These are phyloP conservation scores for Vulpes lagopus DNA, from an alignment of 2,113 vertebrate species.

Conservation along the genomic window DNA sequence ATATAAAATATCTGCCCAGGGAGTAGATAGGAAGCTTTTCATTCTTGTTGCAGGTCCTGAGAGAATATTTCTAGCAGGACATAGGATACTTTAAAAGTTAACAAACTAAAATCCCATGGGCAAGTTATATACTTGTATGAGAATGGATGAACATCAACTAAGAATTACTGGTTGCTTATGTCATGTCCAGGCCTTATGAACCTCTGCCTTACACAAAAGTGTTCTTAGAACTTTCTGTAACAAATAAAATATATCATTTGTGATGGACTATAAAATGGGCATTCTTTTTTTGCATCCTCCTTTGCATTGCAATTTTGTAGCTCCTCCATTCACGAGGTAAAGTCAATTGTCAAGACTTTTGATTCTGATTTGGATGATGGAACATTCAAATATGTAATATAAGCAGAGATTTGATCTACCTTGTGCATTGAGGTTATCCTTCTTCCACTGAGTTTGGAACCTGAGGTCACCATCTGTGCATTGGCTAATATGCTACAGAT, in stretches of 20 bases:
- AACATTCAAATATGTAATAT: background rate
- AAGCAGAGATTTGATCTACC: background rate
- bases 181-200: background rate
- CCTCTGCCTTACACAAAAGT: background rate
- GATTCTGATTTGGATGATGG: background rate
- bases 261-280: background rate
- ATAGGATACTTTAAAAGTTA: background rate
- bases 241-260: background rate
- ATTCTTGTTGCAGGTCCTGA: background rate
- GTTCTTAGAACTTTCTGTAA: background rate
- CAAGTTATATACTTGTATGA: background rate
- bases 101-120: background rate
- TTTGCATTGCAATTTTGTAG: background rate
- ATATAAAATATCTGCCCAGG: background rate
- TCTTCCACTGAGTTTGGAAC: background rate
- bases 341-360: background rate
- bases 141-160: fast-evolving
- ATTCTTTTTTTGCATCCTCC: background rate
- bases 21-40: background rate
- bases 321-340: background rate
- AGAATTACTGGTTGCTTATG: background rate
- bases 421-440: fast-evolving
- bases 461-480: background rate
- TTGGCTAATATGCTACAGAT: background rate
- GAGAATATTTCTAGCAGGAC: background rate